phyloP scores from a whole-genome alignment of 2,888 invertebrate genomes.

The Lamproptera curius region DNA sequence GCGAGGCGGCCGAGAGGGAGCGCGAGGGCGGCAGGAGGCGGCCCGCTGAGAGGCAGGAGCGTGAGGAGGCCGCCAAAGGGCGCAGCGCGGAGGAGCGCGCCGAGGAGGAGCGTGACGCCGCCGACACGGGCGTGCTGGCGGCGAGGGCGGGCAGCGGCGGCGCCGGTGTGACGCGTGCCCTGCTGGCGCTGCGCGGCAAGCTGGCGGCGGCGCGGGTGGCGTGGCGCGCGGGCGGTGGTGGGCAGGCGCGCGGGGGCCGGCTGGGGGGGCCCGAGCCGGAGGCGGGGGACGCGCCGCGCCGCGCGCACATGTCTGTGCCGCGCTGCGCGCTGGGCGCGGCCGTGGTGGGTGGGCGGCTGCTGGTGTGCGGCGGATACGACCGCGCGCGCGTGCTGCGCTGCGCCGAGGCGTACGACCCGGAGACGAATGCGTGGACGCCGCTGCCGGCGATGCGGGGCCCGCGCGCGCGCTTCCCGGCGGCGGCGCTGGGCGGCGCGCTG shows the following conservation, averaged over 20 bases:
- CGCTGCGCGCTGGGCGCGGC: constrained; percentile 88
- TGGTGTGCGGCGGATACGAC: constrained; percentile 91
- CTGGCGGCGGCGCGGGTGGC: constrained; percentile 37
- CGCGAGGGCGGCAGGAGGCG: constrained; percentile 22
- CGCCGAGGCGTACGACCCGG: constrained; percentile 86
- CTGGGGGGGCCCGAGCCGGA: constrained; percentile 76
- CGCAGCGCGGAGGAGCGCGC: constrained; percentile 22
- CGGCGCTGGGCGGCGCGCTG: constrained; percentile 80
- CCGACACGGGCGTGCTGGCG: constrained; percentile 25
- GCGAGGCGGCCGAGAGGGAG: constrained; percentile 59
- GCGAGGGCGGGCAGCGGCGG: constrained; percentile 24
- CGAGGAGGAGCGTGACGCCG: constrained; percentile 21
- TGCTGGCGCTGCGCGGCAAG: constrained; percentile 32
- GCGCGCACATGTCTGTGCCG: constrained; percentile 72
- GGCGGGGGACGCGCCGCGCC: constrained; percentile 47
- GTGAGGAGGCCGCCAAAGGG: constrained; percentile 30
- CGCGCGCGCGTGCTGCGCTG: constrained; percentile 88
- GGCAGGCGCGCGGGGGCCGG: constrained; percentile 80
- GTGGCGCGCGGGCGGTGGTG: constrained; percentile 53
- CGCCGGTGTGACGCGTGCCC: constrained; percentile 32
- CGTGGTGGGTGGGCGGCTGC: constrained; percentile 81
- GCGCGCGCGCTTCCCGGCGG: constrained; percentile 88
- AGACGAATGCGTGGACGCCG: constrained; percentile 82
- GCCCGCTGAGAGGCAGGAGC: constrained; percentile 82
- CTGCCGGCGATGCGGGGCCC: constrained; percentile 85